These are phyloP conservation scores for Eupsilia transversa DNA, from an alignment of 2,888 invertebrate species.

Conservation along the genomic window DNA sequence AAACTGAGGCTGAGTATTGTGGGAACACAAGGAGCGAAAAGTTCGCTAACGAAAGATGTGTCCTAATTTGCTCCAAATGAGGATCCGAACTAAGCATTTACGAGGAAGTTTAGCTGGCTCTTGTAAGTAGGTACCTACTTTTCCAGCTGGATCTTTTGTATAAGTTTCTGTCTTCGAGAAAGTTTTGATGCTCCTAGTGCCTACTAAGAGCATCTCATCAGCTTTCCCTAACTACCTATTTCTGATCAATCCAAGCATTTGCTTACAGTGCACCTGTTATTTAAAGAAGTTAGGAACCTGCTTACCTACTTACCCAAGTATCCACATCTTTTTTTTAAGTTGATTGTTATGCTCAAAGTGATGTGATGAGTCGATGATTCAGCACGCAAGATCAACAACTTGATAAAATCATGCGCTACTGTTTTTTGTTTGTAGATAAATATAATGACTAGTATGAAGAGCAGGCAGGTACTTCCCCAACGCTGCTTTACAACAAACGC, in stretches of 20 bases:
- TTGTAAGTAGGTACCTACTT: not conserved
- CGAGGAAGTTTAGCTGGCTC: not conserved
- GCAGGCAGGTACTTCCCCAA: constrained; percentile 21
- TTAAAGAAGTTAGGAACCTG: no score
- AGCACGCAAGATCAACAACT: not conserved
- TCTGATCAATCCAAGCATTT: not conserved
- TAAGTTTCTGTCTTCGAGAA: not conserved
- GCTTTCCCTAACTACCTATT: no score
- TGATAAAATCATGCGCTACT: not conserved
- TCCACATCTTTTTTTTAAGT: not conserved
- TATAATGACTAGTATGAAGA: constrained; percentile 8
- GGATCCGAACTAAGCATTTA: no score
- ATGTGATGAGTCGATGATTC: not conserved
- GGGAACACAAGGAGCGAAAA: no score
- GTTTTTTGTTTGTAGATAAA: constrained; percentile 25
- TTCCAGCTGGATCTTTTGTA: not conserved
- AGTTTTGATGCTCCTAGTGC: not conserved
- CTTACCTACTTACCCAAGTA: not conserved
- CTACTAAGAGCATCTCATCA: not conserved
- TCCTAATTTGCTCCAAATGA: no score
- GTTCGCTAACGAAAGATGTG: no score
- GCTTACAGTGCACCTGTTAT: no score
- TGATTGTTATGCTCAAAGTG: not conserved
- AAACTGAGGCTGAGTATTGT: no score
- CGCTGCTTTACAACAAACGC: constrained; percentile 17